Evolutionary conservation across 2,888 invertebrate genomes (phyloP).

Genomic region (Ennomos fuscantarius): DNA sequence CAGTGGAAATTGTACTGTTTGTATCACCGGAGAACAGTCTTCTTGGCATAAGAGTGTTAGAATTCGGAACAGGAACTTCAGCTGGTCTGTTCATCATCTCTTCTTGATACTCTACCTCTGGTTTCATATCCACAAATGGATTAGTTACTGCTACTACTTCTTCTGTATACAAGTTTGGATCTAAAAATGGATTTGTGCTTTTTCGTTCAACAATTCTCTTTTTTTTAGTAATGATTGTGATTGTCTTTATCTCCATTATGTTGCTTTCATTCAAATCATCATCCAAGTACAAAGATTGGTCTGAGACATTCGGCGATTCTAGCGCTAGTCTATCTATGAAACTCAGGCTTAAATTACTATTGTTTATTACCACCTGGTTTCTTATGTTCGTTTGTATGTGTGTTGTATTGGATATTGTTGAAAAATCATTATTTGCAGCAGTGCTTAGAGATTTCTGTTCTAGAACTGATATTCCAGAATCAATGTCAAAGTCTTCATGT

Average conservation of each 20-base stretch:
- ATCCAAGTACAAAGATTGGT: slow-evolving; percentile 73
- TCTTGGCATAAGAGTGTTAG: slow-evolving; percentile 61
- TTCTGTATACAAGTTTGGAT: slow-evolving; percentile 58
- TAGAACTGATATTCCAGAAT: slow-evolving; percentile 64
- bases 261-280: slow-evolving; percentile 83
- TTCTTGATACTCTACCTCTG: slow-evolving; percentile 66
- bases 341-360: slow-evolving; percentile 71
- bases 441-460: slow-evolving; percentile 59
- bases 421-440: slow-evolving; percentile 19
- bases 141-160: slow-evolving; percentile 52
- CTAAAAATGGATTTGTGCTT: slow-evolving; percentile 78
- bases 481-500: slow-evolving; percentile 51
- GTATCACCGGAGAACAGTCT: slow-evolving; percentile 69
- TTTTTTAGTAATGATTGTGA: slow-evolving; percentile 78
- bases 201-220: slow-evolving; percentile 59
- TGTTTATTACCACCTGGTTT: slow-evolving; percentile 71
- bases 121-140: slow-evolving; percentile 64
- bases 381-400: slow-evolving; percentile 67
- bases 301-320: slow-evolving; percentile 70
- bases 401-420: slow-evolving; percentile 51
- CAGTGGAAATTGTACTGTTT: slow-evolving; percentile 76
- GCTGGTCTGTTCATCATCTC: slow-evolving; percentile 50
- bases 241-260: slow-evolving; percentile 83
- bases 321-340: slow-evolving; percentile 77
- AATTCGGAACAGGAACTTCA: slow-evolving; percentile 34